Evolutionary conservation across 2,888 invertebrate species (phyloP), one percentile per base, ranked within the genome.

Genomic region (Ochropacha duplaris): DNA sequence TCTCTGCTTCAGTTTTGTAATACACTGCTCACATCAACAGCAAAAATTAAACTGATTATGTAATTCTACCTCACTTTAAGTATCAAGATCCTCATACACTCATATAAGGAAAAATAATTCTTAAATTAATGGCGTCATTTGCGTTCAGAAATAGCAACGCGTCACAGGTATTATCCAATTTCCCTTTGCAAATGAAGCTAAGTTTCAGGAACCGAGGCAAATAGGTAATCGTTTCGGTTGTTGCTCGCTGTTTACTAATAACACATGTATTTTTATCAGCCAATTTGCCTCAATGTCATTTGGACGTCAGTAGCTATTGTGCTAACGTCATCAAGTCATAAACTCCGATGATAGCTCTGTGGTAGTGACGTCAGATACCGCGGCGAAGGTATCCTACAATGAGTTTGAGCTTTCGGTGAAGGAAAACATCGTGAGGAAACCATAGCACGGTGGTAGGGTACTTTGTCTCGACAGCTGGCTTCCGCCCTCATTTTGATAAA

Each of bases 181-280:
- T 66, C 54, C 57, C 61, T 57, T 64, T 65, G 62, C 58, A 72
- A 64, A 44, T 58, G 69, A 62, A 49, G 55, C 57, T 4, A 57
- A 54, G 63, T 76, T 74, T 76, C 73, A 78, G 79, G 79, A 84
- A 82, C 75, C 57, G 26, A 55, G 31, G 34, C 71, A 79, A 83
- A 80, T 65, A 77, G 65, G 79, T 85, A 81, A 84, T 79, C 59
- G 80, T 57, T 69, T 55, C 59, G 59, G 36, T n/a, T 66, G 65
- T 57, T 64, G 57, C 61, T 57, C 59, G 64, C 55, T 71, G 75
- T 75, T 78, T 77, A 73, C 71, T 69, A 73, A 68, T 69, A 65
- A 66, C 28, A 56, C 57, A 59, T 16, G 58, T 76, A 72, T 68
- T 72, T 73, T 65, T 71, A 72, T 71, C 62, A 56, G 65, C 57